These are phyloP conservation scores for Cynaeus angustus DNA, from an alignment of 2,888 invertebrate species.

Conservation along the genomic window DNA sequence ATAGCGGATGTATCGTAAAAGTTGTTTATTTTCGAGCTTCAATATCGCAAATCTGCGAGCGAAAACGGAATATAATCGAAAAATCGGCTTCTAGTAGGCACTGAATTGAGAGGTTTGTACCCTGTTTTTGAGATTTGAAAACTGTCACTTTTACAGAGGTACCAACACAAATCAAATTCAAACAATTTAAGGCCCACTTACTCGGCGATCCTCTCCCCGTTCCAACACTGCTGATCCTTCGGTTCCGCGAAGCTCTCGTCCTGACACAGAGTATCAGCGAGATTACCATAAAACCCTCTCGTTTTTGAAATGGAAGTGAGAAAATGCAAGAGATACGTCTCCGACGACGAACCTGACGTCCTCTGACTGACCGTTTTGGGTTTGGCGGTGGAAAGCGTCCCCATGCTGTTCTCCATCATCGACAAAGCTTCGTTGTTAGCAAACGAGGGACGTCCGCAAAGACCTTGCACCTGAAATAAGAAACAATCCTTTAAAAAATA, in stretches of 20 bases:
- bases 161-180: no score
- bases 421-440: slow-evolving; percentile 62
- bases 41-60: slow-evolving; percentile 23
- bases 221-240: slow-evolving; percentile 85
- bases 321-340: slow-evolving; percentile 78
- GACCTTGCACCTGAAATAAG: slow-evolving; percentile 73
- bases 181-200: slow-evolving; percentile 73
- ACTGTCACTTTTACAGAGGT: no score
- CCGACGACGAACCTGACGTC: slow-evolving; percentile 75
- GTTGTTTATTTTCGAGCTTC: slow-evolving; percentile 32
- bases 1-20: slow-evolving; percentile 26
- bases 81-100: no score
- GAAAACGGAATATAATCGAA: no score
- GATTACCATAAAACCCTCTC: slow-evolving; percentile 87
- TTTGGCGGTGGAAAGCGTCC: slow-evolving; percentile 64
- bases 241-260: slow-evolving; percentile 81
- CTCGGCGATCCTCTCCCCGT: slow-evolving; percentile 85
- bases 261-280: slow-evolving; percentile 87
- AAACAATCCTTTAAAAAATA: neutral
- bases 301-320: slow-evolving; percentile 80
- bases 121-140: no score
- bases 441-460: slow-evolving; percentile 71
- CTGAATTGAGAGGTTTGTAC: no score
- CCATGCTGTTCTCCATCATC: slow-evolving; percentile 57
- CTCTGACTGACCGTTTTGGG: slow-evolving; percentile 70